Evolutionary conservation across 37 sponge, comb jelly and placozoan genomes (phyloP).

Genomic region (Lycopodina hypogea): DNA sequence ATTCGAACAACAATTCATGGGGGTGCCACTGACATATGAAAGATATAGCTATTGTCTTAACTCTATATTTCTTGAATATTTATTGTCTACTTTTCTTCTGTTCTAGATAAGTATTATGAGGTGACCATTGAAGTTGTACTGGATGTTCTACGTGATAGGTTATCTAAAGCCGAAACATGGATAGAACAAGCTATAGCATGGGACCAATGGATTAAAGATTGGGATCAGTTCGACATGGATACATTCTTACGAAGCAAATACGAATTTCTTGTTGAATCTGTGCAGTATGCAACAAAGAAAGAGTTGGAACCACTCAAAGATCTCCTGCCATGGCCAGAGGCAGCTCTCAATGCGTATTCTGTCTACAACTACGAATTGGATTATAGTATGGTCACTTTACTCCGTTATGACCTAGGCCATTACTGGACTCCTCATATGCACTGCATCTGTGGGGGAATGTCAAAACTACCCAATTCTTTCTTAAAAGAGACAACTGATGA

Average conservation of each 20-base stretch:
- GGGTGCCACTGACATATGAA: too few species aligned
- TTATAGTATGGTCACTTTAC: constrained; percentile 20
- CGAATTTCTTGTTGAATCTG: not conserved
- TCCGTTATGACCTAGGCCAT: constrained; percentile 44
- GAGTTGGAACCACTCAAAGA: constrained; percentile 19
- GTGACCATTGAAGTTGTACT: not conserved
- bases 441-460: constrained; percentile 37
- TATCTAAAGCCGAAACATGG: not conserved
- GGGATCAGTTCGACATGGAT: constrained; percentile 22
- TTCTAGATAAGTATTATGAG: constrained; percentile 28
- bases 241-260: constrained; percentile 22
- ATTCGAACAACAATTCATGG: too few species aligned
- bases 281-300: not conserved
- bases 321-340: constrained; percentile 65
- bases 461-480: constrained; percentile 43
- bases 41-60: too few species aligned
- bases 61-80: too few species aligned
- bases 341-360: constrained; percentile 36
- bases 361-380: constrained; percentile 46
- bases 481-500: not conserved
- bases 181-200: constrained; percentile 18
- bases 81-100: too few species aligned
- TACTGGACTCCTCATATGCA: constrained; percentile 66
- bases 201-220: constrained; percentile 26
- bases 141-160: constrained; percentile 8